phyloP scores from a whole-genome alignment of 2,797 vertebrate species.

The Aselliscus stoliczkanus region DNA sequence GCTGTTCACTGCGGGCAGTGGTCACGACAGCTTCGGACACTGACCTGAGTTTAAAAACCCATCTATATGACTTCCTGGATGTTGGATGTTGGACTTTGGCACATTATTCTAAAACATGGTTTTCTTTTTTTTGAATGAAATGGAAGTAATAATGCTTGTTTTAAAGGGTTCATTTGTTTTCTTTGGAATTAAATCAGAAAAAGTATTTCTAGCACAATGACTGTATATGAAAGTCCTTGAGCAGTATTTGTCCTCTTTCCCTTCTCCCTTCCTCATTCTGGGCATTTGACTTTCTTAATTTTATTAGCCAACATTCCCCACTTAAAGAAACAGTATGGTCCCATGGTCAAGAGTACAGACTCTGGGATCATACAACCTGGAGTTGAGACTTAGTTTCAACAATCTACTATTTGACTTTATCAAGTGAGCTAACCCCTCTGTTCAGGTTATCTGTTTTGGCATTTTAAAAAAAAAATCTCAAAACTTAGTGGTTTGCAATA shows the following conservation, averaged over 20 bases:
- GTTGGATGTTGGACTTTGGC: neutral
- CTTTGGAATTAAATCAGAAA: neutral
- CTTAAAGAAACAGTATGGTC: neutral
- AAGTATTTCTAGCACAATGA: neutral
- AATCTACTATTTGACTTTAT: neutral
- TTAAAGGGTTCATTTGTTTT: neutral
- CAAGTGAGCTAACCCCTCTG: neutral
- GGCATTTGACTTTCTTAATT: neutral
- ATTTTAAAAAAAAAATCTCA: neutral
- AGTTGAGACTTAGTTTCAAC: neutral
- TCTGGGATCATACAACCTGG: neutral
- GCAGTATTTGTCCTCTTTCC: neutral
- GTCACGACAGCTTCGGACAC: neutral
- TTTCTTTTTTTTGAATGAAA: neutral
- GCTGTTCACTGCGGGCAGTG: neutral
- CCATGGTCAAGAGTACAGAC: neutral
- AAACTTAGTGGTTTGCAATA: neutral
- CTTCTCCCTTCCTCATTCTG: rapidly evolving
- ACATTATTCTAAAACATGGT: neutral
- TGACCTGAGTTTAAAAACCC: neutral
- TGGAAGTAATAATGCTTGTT: neutral
- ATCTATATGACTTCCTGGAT: neutral
- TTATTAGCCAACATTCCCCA: neutral
- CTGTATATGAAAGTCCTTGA: neutral
- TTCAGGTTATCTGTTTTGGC: neutral